Evolutionary conservation across 2,888 invertebrate species (phyloP).

Genomic region (Monoplex corrugatus): DNA sequence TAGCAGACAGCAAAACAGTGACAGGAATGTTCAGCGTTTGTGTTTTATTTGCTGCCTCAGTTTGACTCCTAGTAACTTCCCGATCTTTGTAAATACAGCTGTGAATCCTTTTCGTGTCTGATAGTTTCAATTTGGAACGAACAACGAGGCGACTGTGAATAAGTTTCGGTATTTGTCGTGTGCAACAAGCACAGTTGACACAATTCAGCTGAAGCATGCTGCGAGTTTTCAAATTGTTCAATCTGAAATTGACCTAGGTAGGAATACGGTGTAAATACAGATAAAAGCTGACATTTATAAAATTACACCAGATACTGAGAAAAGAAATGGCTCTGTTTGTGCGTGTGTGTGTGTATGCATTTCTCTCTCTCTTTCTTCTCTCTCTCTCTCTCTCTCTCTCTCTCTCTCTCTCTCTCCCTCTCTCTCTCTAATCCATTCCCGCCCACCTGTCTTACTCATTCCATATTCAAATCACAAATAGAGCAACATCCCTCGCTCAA

Average conservation of each 20-base stretch:
- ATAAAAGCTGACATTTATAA: too few relatives aligned
- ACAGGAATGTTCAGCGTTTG: background rate
- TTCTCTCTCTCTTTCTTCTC: background rate
- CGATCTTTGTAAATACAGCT: background rate
- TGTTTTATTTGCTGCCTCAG: background rate
- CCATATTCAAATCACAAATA: background rate
- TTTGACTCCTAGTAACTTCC: background rate
- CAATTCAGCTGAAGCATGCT: background rate
- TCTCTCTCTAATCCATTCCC: background rate
- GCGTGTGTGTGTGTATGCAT: too few relatives aligned
- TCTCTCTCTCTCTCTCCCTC: slow-evolving; percentile 1
- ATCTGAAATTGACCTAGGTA: too few relatives aligned
- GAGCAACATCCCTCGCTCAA: too few relatives aligned
- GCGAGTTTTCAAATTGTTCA: background rate
- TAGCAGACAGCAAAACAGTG: background rate
- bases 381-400: background rate
- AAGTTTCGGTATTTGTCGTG: background rate
- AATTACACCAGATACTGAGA: background rate
- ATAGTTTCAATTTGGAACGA: background rate
- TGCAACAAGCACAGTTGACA: background rate
- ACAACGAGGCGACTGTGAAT: background rate
- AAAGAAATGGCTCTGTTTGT: background rate
- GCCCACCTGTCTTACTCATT: background rate
- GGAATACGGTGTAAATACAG: too few relatives aligned
- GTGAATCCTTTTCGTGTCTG: background rate